Conservation (phyloP, 2,113 vertebrate species). For the Channa maculata region DNA sequence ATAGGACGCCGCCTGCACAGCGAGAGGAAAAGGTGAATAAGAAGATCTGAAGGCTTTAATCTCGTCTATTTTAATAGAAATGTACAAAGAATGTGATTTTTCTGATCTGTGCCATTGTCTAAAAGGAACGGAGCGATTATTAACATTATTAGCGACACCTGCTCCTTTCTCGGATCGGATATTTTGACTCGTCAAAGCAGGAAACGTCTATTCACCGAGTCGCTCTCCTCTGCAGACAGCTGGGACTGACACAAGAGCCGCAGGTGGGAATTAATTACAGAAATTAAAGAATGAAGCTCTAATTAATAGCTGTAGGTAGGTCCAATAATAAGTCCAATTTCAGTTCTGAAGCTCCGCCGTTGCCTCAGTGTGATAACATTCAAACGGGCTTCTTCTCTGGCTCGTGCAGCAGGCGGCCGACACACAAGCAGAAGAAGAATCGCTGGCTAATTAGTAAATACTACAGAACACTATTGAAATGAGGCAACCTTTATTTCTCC, state of each 20-base stretch:
- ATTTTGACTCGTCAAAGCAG: not conserved
- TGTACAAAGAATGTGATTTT: not conserved
- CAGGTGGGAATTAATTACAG: slow-evolving; percentile 58
- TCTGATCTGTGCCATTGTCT: slow-evolving; percentile 4
- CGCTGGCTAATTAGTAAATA: slow-evolving; percentile 39
- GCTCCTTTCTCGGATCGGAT: slow-evolving; percentile 48
- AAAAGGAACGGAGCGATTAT: slow-evolving; percentile 14
- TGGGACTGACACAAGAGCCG: slow-evolving; percentile 38
- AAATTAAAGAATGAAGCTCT: slow-evolving; percentile 44
- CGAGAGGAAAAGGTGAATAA: slow-evolving; percentile 8
- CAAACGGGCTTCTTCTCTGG: not conserved
- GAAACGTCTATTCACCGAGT: slow-evolving; percentile 14
- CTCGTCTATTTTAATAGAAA: not conserved
- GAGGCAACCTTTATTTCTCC: slow-evolving; percentile 19
- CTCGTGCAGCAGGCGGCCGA: not conserved
- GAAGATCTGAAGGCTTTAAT: slow-evolving; percentile 1
- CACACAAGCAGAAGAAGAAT: slow-evolving; percentile 2
- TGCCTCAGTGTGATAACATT: slow-evolving; percentile 6
- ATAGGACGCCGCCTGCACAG: slow-evolving; percentile 13
- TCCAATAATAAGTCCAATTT: slow-evolving; percentile 56
- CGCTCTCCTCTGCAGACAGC: slow-evolving; percentile 26
- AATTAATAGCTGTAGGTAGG: slow-evolving; percentile 61
- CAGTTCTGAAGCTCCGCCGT: not conserved
- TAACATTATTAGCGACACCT: slow-evolving; percentile 55
- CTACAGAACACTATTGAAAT: slow-evolving; percentile 15